These are phyloP conservation scores for Syngnathus scovelli DNA, from an alignment of 2,113 vertebrate genomes.

Conservation along the genomic window DNA sequence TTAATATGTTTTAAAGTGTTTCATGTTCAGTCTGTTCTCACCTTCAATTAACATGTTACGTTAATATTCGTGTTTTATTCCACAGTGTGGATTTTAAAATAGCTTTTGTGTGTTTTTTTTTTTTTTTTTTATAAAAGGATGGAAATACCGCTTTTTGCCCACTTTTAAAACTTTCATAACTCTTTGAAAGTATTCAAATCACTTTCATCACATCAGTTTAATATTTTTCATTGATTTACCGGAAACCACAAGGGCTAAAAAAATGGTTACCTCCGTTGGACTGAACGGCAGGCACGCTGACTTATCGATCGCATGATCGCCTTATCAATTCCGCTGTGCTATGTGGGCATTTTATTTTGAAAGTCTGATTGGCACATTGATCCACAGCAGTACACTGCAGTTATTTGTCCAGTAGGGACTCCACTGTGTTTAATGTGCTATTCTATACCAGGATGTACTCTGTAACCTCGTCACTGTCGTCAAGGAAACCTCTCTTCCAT, in stretches of 20 bases:
- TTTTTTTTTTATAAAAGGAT: too few relatives aligned
- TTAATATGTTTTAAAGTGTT: too few relatives aligned
- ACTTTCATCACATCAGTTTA: too few relatives aligned
- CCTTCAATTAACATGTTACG: too few relatives aligned
- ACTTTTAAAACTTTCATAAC: too few relatives aligned
- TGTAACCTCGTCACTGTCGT: slow-evolving; percentile 38
- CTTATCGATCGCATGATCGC: neutral
- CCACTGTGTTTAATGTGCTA: slow-evolving; percentile 15
- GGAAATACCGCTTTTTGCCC: too few relatives aligned
- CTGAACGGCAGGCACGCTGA: neutral
- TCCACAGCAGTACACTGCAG: neutral
- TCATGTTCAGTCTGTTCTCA: too few relatives aligned
- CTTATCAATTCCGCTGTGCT: neutral
- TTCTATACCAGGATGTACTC: slow-evolving; percentile 20
- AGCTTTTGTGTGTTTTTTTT: too few relatives aligned
- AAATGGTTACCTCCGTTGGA: neutral
- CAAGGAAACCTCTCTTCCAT: slow-evolving; percentile 44
- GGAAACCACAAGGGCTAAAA: neutral
- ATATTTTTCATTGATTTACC: neutral
- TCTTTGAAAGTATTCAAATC: too few relatives aligned
- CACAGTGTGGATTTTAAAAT: too few relatives aligned
- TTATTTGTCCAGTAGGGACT: neutral
- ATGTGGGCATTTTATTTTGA: neutral
- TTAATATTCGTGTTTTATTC: too few relatives aligned
- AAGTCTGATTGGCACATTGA: neutral